Evolutionary conservation across 64 coral and sea anemone species (phyloP), one percentile per base, ranked within the genome.

Genomic region (Montipora foliosa): DNA sequence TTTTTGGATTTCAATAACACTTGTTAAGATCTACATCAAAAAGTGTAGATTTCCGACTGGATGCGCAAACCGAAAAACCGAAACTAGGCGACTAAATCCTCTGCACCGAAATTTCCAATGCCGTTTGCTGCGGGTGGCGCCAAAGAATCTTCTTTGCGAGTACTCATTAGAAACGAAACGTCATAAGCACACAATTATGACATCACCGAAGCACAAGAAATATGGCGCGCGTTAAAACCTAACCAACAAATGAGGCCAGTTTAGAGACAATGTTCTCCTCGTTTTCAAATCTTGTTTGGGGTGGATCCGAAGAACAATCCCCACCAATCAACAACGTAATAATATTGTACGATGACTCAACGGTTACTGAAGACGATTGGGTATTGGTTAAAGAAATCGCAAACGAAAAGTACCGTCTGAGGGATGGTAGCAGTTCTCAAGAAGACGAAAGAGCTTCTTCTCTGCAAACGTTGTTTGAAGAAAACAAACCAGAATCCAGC

Each of bases 211-310:
- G 8, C 68, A 71, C 17, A 5, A 12, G 5, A 22, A 47, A 22
- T 13, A 50, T 86, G 45, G 8, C 45, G 15, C 45, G 66, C 29
- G 20, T 2, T 13, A 17, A 17, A 51, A n/a, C 67, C 10, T 70
- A 47, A 72, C 10, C 46, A 71, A 62, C 8, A 24, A 86, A 49
- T 71, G 82, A 49, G 73, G 16, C 68, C 12, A 71, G 8, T 12
- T 72, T 67, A 77, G 21, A 16, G 16, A 95, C 67, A 5, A 95
- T 95, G 93, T 95, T 95, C 62, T 95, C 93, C 44, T 95, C 93
- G 6, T 53, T 95, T 7, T 90, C 93, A 14, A 95, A n/a, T 20
- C 83, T 84, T 48, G 93, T 90, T 2, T 95, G 88, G 93, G 83
- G 80, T 8, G 44, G 70, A 9, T 7, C 88, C 5, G 93, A 95